Percentiles rank a stretch among this genome's conserved stretches.
Conservation (phyloP, 2,888 invertebrate species). For the Ariolimax columbianus region DNA sequence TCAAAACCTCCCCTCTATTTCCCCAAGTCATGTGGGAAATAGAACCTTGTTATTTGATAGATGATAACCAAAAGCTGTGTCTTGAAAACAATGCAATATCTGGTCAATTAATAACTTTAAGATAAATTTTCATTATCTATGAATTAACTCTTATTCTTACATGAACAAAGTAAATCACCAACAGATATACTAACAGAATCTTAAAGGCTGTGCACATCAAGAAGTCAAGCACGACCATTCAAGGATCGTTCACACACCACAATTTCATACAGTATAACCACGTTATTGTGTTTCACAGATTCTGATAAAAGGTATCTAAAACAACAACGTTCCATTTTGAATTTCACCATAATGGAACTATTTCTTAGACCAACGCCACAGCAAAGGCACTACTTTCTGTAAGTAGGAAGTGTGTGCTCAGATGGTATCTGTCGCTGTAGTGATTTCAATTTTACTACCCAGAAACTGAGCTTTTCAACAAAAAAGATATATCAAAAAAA, state of each 20-base stretch:
- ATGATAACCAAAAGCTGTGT: too few relatives aligned
- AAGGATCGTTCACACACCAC: neutral
- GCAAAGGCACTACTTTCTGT: neutral
- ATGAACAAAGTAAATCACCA: neutral
- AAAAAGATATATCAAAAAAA: neutral
- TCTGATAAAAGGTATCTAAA: neutral
- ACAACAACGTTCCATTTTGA: neutral
- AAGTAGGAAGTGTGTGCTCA: neutral
- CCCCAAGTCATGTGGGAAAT: too few relatives aligned
- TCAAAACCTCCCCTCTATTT: too few relatives aligned
- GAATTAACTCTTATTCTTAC: neutral
- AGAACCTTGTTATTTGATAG: too few relatives aligned
- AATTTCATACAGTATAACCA: neutral
- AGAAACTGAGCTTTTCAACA: neutral
- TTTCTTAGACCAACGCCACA: neutral
- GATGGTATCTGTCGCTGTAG: neutral
- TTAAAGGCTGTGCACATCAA: neutral
- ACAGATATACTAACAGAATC: neutral
- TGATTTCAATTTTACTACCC: neutral
- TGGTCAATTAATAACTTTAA: neutral
- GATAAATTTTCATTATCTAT: neutral
- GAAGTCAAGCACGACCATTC: neutral
- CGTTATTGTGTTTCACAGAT: neutral
- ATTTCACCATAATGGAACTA: neutral
- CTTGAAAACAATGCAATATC: too few relatives aligned